Percentiles rank a stretch among this genome's conserved stretches.
Evolutionary conservation across 1,140 invertebrate species (phyloP).

Genomic region (Bombus difficillimus): DNA sequence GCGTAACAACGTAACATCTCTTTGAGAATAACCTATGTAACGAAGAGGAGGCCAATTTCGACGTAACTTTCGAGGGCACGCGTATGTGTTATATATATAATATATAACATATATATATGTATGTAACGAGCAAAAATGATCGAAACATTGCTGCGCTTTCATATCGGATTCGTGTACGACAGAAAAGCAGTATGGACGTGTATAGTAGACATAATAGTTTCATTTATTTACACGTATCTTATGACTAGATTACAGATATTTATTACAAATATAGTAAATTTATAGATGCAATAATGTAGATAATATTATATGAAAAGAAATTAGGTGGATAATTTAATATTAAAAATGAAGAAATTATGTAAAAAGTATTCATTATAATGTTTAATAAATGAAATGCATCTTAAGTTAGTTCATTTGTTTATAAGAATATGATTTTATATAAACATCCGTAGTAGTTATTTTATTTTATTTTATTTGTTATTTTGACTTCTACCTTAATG

Average conservation of each 20-base stretch:
- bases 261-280: background rate
- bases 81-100: background rate
- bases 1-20: constrained; percentile 47
- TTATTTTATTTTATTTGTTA: no score
- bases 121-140: background rate
- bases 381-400: background rate
- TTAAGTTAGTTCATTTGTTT: background rate
- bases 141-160: constrained; percentile 20
- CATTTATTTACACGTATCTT: background rate
- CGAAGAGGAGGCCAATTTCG: constrained; percentile 39
- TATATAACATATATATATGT: background rate
- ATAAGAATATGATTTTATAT: no score
- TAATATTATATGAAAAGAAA: no score
- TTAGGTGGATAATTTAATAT: no score
- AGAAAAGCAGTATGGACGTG: constrained; percentile 11
- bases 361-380: background rate
- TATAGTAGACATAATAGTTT: constrained; percentile 17
- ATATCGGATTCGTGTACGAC: constrained; percentile 7
- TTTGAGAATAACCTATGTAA: constrained; percentile 44
- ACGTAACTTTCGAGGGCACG: constrained; percentile 39
- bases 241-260: background rate
- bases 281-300: background rate
- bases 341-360: background rate
- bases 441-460: no score
- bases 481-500: no score